These are phyloP conservation scores for Oscheius sp. DNA, from an alignment of 2,888 invertebrate genomes.

Conservation along the genomic window DNA sequence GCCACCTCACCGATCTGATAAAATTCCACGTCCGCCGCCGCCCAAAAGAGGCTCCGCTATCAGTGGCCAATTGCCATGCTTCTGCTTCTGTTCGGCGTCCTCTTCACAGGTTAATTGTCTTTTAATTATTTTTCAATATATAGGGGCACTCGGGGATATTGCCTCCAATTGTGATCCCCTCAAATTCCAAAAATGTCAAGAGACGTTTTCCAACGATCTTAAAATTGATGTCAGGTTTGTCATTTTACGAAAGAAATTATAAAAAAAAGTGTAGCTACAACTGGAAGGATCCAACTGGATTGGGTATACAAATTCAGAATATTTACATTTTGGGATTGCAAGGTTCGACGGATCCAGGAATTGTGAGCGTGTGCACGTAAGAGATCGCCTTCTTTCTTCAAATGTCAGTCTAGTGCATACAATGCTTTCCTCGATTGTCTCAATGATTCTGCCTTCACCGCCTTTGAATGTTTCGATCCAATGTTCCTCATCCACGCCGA, in stretches of 20 bases:
- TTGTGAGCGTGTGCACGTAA: constrained; percentile 55
- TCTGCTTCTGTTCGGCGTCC: background rate
- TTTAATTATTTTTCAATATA: background rate
- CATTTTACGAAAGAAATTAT: too few relatives aligned
- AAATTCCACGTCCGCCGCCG: constrained; percentile 24
- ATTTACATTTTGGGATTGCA: constrained; percentile 50
- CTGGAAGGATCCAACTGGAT: constrained; percentile 51
- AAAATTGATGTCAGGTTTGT: constrained; percentile 35
- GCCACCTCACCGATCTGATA: constrained; percentile 13
- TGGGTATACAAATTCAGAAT: constrained; percentile 52
- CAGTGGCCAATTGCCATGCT: constrained; percentile 16
- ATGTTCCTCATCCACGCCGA: constrained; percentile 31
- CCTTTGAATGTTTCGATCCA: constrained; percentile 52
- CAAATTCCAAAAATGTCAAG: constrained; percentile 46
- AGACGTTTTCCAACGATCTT: constrained; percentile 41
- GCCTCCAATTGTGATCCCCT: constrained; percentile 39
- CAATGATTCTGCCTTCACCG: constrained; percentile 39
- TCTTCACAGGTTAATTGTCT: too few relatives aligned
- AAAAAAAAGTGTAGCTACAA: constrained; percentile 5
- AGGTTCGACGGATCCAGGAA: constrained; percentile 39
- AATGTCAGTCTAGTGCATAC: constrained; percentile 50
- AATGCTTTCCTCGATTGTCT: constrained; percentile 51
- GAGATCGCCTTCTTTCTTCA: too few relatives aligned
- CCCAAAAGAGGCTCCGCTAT: background rate
- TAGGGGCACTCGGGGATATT: constrained; percentile 10